Base-by-base conservation (phyloP, 2,797 vertebrate species). In the Sardinella longiceps region DNA sequence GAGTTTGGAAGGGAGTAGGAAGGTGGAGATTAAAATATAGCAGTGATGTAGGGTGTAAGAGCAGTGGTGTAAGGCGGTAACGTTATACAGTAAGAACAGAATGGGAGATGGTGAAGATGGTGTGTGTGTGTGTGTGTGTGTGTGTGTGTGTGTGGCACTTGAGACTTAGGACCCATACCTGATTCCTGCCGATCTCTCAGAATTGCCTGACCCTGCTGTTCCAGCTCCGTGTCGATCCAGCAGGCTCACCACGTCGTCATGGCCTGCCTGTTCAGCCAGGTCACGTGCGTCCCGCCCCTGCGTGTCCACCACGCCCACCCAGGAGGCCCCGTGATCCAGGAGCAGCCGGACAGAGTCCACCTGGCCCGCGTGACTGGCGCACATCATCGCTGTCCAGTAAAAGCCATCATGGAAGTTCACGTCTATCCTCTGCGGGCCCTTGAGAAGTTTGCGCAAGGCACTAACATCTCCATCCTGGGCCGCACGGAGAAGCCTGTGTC, bases 351-450 rank as follows among this genome's bases (percentile, higher is more conserved):
- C 97, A 0, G 91, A 94, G 0, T 91, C 91, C 25, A 74, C 89
- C n/a, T 93, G 95, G 23, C 97, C 97, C 0, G 95, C 95, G 85
- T 92, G 95, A 81, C 96, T 95, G 0, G 97, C 96, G 80, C 97
- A 97, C 97, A 98, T 98, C 84, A 97, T 53, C 0, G 96, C 95
- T 0, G 96, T 98, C 97, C 97, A 98, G 88, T 95, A 95, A 88
- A 93, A 98, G 11, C 53, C 0, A 86, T 95, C 95, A 77, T 93
- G 93, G 82, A 95, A 95, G 81, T 97, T 97, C 80, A 97, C 89
- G 83, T 97, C 93, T 0, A 92, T 94, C 12, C 7, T 7, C 51
- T 91, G 91, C 74, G 90, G 92, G 53, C 90, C 90, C 48, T 87
- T 92, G 5, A 98, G 90, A 25, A 97, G 89, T 2, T 92, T 92